Evolutionary conservation across 2,888 invertebrate genomes (phyloP).

Genomic region (Cerastis leucographa): DNA sequence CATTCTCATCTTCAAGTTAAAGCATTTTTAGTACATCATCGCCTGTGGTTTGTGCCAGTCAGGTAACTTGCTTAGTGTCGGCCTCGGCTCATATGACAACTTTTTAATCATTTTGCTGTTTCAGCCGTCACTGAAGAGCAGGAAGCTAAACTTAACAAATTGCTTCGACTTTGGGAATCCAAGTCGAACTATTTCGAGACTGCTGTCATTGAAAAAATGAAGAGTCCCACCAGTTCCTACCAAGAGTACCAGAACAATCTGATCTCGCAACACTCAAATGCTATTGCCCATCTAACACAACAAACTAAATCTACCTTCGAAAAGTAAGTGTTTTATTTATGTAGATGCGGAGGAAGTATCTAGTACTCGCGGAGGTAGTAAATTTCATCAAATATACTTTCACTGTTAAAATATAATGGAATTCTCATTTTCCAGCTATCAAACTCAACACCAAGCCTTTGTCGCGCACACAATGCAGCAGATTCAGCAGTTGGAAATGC

Average conservation of each 20-base stretch:
- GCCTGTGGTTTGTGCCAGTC: constrained; percentile 85
- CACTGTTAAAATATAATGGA: not conserved
- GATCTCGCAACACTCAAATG: constrained; percentile 94
- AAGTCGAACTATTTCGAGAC: constrained; percentile 97
- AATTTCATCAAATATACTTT: not conserved
- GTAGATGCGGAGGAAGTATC: not conserved
- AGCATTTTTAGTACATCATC: constrained; percentile 85
- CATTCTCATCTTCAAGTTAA: constrained; percentile 85
- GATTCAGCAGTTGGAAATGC: constrained; percentile 95
- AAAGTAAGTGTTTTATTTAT: constrained; percentile 86
- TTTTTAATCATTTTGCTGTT: constrained; percentile 86
- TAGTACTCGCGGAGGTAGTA: no score
- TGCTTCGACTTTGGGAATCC: constrained; percentile 98
- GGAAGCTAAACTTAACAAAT: constrained; percentile 97
- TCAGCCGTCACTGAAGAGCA: constrained; percentile 96
- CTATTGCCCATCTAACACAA: constrained; percentile 94
- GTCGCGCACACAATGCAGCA: constrained; percentile 97
- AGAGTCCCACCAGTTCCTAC: constrained; percentile 96
- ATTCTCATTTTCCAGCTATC: constrained; percentile 91
- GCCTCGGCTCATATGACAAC: constrained; percentile 81
- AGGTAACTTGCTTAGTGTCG: constrained; percentile 87
- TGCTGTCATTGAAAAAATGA: constrained; percentile 95
- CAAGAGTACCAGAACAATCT: constrained; percentile 96
- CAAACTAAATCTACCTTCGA: constrained; percentile 96
- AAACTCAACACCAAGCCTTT: constrained; percentile 98